Conservation (phyloP, 2,113 vertebrate genomes). For the Antennarius striatus region DNA sequence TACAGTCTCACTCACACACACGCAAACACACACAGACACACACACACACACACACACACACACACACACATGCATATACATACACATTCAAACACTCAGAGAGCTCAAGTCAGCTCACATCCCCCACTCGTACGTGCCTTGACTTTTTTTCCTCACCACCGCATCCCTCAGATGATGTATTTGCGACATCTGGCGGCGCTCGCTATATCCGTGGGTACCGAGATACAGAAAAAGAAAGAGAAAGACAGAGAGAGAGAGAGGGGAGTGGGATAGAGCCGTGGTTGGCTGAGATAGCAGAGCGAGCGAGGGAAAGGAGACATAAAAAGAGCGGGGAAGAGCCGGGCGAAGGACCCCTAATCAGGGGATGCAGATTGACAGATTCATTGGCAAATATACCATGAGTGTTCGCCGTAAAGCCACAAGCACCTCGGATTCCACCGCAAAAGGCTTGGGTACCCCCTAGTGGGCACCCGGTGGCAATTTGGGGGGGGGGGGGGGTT, state of each 20-base stretch:
- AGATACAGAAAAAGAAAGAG: slow-evolving; percentile 50
- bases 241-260: slow-evolving; percentile 23
- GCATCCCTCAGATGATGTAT: slow-evolving; percentile 89
- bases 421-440: slow-evolving; percentile 81
- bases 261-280: slow-evolving; percentile 28
- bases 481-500: slow-evolving; percentile 76
- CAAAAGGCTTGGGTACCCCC: slow-evolving; percentile 94
- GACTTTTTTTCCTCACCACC: slow-evolving; percentile 85
- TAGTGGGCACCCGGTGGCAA: slow-evolving; percentile 92
- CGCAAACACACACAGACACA: slow-evolving; percentile 35
- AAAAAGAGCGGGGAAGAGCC: slow-evolving; percentile 31
- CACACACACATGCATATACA: slow-evolving; percentile 64
- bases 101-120: slow-evolving; percentile 75
- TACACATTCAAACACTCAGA: slow-evolving; percentile 55
- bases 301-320: slow-evolving; percentile 15
- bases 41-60: slow-evolving; percentile 64
- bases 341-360: slow-evolving; percentile 46
- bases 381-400: slow-evolving; percentile 51
- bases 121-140: slow-evolving; percentile 81
- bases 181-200: slow-evolving; percentile 99
- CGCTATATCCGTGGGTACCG: slow-evolving; percentile 79
- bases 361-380: slow-evolving; percentile 44
- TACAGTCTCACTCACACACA: slow-evolving; percentile 66
- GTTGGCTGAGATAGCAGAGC: slow-evolving; percentile 41
- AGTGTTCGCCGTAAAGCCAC: slow-evolving; percentile 77